Evolutionary conservation across 2,797 vertebrate genomes (phyloP), one percentile per base, ranked within the genome.

Genomic region (Sardinella longiceps): DNA sequence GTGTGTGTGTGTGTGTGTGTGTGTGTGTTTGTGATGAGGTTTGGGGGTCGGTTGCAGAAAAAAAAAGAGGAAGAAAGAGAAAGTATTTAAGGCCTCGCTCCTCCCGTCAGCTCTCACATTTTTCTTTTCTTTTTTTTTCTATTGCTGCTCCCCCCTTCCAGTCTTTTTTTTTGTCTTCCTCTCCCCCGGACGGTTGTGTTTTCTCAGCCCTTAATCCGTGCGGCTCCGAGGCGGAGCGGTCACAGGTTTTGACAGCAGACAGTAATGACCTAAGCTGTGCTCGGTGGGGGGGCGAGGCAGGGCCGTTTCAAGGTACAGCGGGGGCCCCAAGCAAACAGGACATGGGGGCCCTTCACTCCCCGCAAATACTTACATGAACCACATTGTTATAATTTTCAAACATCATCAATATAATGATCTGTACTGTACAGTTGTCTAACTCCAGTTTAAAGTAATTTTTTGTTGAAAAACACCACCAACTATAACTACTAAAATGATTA

Each of bases 211-310:
- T 88, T 93, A 95, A 92, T 94, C 92, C 88, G 90, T 90, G 90
- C 84, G 80, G 82, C 87, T 93, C 86, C 90, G 82, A 92, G 82
- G 86, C 91, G 74, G 86, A 90, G 91, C 50, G 88, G 93, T 90
- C 89, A 95, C 93, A 95, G 91, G 91, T 94, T 96, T 95, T 93
- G 93, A 94, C 92, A 96, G 92, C 91, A 90, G 89, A 91, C 88
- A 92, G 92, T 94, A 93, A 94, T 93, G 93, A 94, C 93, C 94
- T 93, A 92, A 90, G 88, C 89, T 93, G 82, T 85, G 92, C 92
- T 88, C 91, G 82, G 91, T 28, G 85, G 92, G 92, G 90, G n/a
- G n/a, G n/a, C n/a, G n/a, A n/a, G n/a, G n/a, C n/a, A n/a, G n/a
- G n/a, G n/a, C n/a, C n/a, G n/a, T n/a, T n/a, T n/a, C n/a, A n/a